Evolutionary conservation across 2,888 invertebrate species (phyloP), one percentile per base, ranked within the genome.

Genomic region (Stenodera caucasica): DNA sequence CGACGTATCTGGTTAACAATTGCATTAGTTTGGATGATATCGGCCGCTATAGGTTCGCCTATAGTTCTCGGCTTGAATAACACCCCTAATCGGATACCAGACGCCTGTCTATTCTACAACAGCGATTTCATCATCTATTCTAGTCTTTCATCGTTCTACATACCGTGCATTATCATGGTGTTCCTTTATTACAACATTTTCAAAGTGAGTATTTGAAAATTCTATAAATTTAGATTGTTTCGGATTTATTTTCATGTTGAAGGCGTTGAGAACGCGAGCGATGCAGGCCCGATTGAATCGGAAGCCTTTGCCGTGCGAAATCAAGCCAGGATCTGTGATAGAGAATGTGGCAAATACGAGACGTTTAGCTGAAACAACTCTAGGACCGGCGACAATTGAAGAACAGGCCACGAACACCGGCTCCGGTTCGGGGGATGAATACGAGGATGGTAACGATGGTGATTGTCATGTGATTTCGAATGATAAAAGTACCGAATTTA

Each of bases 81-180:
- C 80, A 94, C 95, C 1, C 92, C 94, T 0, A 89, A 93, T 77
- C 84, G 95, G 65, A 86, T 88, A 75, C 88, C 90, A 66, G 89
- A 91, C 79, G 88, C 90, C 75, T 99, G 99, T 83, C 88, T 94
- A 72, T 98, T 99, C 86, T 97, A 97, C 83, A 98, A 97, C 82
- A 92, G 96, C 70, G 94, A 97, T 83, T 99, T 98, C 82, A 94
- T 98, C 78, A 92, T 99, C 77, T 97, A 95, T 83, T 98, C 98
- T 12, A 98, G 98, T 57, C 86, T 99, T 71, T 94, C 95, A 69
- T 98, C 98, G 75, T 99, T 99, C 87, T 99, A 97, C 83, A 96
- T 99, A 76, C 99, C 99, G 35, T 94, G 98, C 80, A 90, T 97
- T 78, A 94, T 98, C 79, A 98, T 99, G 97, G 93, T 98, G 81